Evolutionary conservation across 2,113 vertebrate genomes (phyloP).

Genomic region (Miniopterus natalensis): DNA sequence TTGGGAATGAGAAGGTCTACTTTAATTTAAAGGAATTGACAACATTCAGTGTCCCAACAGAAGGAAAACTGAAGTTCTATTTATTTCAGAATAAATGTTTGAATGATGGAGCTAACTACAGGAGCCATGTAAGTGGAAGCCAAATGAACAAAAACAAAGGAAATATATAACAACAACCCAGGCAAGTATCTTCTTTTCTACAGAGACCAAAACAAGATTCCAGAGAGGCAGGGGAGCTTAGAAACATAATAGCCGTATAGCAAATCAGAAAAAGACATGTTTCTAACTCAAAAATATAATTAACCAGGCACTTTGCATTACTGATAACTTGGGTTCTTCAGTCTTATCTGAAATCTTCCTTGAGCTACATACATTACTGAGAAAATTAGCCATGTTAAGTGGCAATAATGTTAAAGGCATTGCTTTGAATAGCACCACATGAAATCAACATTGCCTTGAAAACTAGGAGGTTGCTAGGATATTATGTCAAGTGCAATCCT

Average conservation of each 20-base stretch:
- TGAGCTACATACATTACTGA: constrained; percentile 14
- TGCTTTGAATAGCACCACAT: constrained; percentile 63
- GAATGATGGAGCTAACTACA: neutral
- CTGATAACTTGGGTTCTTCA: constrained; percentile 52
- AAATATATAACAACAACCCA: neutral
- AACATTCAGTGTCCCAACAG: neutral
- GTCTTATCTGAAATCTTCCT: neutral
- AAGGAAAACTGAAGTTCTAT: constrained; percentile 25
- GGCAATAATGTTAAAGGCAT: constrained; percentile 56
- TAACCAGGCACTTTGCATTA: constrained; percentile 18
- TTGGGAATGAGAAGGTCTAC: constrained; percentile 8
- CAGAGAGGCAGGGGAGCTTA: constrained; percentile 31
- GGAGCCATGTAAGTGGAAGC: neutral
- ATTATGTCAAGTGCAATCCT: constrained; percentile 69
- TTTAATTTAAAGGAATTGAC: constrained; percentile 34
- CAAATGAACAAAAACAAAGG: constrained; percentile 33
- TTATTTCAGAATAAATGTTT: constrained; percentile 14
- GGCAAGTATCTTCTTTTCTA: neutral
- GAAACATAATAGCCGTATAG: constrained; percentile 11
- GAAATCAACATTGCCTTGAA: constrained; percentile 75
- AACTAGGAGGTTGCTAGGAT: constrained; percentile 76
- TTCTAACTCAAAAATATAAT: constrained; percentile 67
- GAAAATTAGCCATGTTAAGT: constrained; percentile 63
- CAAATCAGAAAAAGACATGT: neutral
- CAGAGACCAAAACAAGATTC: constrained; percentile 59